These are phyloP conservation scores for Megalonaias nervosa DNA, from an alignment of 1,140 invertebrate species.

Conservation along the genomic window DNA sequence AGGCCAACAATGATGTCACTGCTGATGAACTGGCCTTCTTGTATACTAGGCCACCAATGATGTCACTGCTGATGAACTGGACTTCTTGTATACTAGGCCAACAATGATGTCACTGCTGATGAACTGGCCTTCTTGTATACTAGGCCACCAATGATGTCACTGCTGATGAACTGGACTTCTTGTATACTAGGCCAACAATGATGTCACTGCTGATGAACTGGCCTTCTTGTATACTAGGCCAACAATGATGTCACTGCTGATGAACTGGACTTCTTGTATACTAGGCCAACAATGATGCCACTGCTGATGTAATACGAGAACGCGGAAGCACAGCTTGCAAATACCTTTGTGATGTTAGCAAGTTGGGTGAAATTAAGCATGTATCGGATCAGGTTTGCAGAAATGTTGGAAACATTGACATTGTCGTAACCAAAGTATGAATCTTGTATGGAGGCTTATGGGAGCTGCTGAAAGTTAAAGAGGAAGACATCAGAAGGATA, in stretches of 20 bases:
- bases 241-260: too few relatives aligned
- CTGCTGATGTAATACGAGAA: constrained; percentile 48
- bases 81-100: constrained; percentile 77
- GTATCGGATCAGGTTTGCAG: constrained; percentile 71
- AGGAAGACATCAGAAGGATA: constrained; percentile 77
- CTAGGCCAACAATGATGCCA: constrained; percentile 78
- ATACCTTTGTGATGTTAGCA: constrained; percentile 64
- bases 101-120: constrained; percentile 73
- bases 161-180: too few relatives aligned
- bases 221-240: too few relatives aligned
- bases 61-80: too few relatives aligned
- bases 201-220: too few relatives aligned
- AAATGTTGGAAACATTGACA: constrained; percentile 88
- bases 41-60: too few relatives aligned
- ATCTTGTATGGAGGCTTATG: constrained; percentile 82
- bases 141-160: too few relatives aligned
- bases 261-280: constrained; percentile 79
- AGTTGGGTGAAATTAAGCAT: constrained; percentile 47
- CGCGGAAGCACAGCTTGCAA: constrained; percentile 47
- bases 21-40: too few relatives aligned
- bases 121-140: too few relatives aligned
- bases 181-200: too few relatives aligned
- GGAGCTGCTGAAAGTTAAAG: constrained; percentile 85
- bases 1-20: too few relatives aligned
- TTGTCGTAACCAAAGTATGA: constrained; percentile 96